phyloP scores from a whole-genome alignment of 1,140 invertebrate species.

The Drosophila santomea region DNA sequence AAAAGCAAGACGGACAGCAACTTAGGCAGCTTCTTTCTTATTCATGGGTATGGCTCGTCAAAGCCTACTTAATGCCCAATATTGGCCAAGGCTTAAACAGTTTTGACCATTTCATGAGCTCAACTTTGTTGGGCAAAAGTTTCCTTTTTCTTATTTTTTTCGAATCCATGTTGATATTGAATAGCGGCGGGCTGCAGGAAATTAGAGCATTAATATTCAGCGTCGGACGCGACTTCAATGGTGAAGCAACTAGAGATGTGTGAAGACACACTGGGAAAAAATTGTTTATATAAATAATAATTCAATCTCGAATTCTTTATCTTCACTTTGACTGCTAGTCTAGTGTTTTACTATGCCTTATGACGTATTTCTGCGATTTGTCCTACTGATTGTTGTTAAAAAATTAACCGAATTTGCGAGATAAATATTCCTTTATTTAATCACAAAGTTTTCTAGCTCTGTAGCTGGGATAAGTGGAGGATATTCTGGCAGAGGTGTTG shows the following conservation, averaged over 20 bases:
- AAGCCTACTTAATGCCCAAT: constrained; percentile 79
- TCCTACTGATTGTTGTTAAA: too few relatives aligned
- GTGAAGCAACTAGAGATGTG: constrained; percentile 53
- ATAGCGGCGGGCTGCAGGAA: constrained; percentile 35
- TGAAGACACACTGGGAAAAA: not conserved
- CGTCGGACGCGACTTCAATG: constrained; percentile 47
- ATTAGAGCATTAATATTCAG: constrained; percentile 70
- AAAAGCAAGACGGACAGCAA: constrained; percentile 21
- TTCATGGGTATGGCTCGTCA: constrained; percentile 74
- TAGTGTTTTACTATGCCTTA: too few relatives aligned
- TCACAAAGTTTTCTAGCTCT: constrained; percentile 4
- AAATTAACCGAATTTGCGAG: too few relatives aligned
- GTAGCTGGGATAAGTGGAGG: constrained; percentile 22
- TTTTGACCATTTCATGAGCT: constrained; percentile 63
- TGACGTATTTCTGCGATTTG: too few relatives aligned
- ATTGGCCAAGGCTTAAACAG: constrained; percentile 73
- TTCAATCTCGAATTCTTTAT: not conserved
- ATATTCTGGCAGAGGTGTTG: constrained; percentile 39
- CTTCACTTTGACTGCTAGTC: too few relatives aligned
- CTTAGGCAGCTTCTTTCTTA: constrained; percentile 61
- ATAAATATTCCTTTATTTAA: too few relatives aligned
- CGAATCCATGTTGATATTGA: constrained; percentile 73
- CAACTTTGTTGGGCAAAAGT: constrained; percentile 30
- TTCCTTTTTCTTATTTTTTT: constrained; percentile 12
- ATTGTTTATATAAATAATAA: not conserved